Percentiles rank a stretch among this genome's conserved stretches.
These are phyloP conservation scores for Onychostoma macrolepis DNA, from an alignment of 2,113 vertebrate genomes.

Conservation along the genomic window DNA sequence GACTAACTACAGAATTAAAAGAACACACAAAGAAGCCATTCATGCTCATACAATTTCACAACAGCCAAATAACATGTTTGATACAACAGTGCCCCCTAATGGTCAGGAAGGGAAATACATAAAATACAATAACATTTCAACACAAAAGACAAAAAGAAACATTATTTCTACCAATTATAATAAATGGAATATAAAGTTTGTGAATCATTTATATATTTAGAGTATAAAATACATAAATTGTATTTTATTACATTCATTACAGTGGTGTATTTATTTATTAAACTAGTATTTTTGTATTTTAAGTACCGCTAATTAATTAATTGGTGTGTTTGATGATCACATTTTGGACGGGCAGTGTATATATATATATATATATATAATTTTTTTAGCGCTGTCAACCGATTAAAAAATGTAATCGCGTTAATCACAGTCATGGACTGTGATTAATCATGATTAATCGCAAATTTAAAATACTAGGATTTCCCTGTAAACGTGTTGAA, in stretches of 20 bases:
- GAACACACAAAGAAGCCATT: slow-evolving; percentile 13
- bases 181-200: neutral
- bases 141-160: neutral
- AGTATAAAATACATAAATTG: neutral
- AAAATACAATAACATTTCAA: neutral
- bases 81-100: slow-evolving; percentile 50
- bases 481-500: no score
- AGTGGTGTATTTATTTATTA: no score
- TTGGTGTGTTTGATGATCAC: neutral
- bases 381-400: no score
- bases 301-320: neutral
- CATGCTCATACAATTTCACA: slow-evolving; percentile 4
- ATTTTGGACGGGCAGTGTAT: no score
- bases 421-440: no score
- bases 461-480: no score
- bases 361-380: no score
- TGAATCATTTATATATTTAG: neutral
- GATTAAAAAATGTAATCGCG: no score
- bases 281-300: neutral
- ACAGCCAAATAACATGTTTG: neutral
- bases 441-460: no score
- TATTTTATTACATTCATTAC: no score
- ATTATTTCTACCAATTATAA: neutral
- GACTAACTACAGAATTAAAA: slow-evolving; percentile 29
- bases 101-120: neutral